Evolutionary conservation across 2,797 vertebrate genomes (phyloP), one percentile per base, ranked within the genome.

Genomic region (Platyrinchus mystaceus): DNA sequence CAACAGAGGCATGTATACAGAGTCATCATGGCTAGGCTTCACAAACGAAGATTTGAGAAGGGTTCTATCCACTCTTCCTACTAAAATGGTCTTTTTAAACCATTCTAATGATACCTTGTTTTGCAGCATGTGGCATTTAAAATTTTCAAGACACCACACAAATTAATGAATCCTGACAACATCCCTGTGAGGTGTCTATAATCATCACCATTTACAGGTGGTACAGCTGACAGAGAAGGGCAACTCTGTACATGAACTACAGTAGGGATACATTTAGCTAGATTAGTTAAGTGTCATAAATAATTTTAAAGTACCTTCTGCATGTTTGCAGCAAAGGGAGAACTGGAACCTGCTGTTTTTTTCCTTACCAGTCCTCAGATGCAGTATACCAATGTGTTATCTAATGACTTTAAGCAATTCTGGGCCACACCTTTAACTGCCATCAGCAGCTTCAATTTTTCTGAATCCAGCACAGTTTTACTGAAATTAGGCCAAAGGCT

Each of bases 101-200:
- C 4, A 23, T 79, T 79, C 14, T 76, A 66, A 47, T 37, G 22
- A 43, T 47, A 78, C 30, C 39, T 69, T 75, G 34, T 73, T 66
- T 87, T 84, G 32, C 47, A 82, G 41, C 23, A 60, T 60, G 49
- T 64, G 53, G 14, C 59, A 63, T 81, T 88, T 69, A 73, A 86
- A 10, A 49, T 88, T 90, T 94, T 90, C 47, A 79, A 82, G 58
- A n/a, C 52, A 88, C 55, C n/a, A 43, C n/a, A 37, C 21, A 84
- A 86, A 70, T 56, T 93, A 79, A 90, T 53, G 44, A 88, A 90
- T 95, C 70, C 87, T 73, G 70, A 91, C 83, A 94, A 68, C 46
- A 76, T 67, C 24, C 36, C 59, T 86, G 82, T 87, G 84, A 94
- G 62, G 39, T 60, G 24, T 81, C 73, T 86, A 37, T 82, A 86